Evolutionary conservation across 2,888 invertebrate species (phyloP).

Genomic region (Ptychoptera albimana): DNA sequence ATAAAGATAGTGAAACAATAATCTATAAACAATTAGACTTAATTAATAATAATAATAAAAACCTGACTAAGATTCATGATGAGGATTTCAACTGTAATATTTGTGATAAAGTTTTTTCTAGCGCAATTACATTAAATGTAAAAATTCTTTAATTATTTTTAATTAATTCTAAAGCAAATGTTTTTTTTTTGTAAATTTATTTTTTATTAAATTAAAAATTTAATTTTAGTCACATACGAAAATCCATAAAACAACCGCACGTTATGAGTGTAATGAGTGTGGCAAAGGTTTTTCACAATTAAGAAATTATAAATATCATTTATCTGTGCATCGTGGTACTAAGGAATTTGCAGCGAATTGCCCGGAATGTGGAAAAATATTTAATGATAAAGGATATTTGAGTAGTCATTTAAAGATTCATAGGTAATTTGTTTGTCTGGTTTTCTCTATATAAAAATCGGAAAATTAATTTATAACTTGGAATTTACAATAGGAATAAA

Average conservation of each 20-base stretch:
- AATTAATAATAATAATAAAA: background rate
- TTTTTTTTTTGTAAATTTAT: background rate
- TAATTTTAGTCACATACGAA: slow-evolving; percentile 25
- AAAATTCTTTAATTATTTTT: slow-evolving; percentile 3
- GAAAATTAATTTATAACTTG: background rate
- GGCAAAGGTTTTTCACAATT: slow-evolving; percentile 69
- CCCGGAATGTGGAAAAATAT: slow-evolving; percentile 64
- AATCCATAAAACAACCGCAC: slow-evolving; percentile 27
- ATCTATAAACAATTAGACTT: background rate
- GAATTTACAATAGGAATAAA: slow-evolving; percentile 38
- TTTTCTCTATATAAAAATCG: no score
- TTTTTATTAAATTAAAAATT: background rate
- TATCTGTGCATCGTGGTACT: slow-evolving; percentile 67
- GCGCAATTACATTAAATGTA: slow-evolving; percentile 28
- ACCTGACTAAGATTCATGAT: slow-evolving; percentile 14
- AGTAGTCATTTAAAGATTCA: slow-evolving; percentile 80
- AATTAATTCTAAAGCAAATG: background rate
- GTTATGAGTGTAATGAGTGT: slow-evolving; percentile 59
- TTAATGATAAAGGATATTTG: slow-evolving; percentile 69
- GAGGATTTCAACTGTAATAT: slow-evolving; percentile 27
- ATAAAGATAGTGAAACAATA: background rate
- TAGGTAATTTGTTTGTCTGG: no score
- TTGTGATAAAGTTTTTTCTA: slow-evolving; percentile 30
- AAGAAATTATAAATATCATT: slow-evolving; percentile 70
- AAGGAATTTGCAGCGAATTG: slow-evolving; percentile 58